Conservation (phyloP, 2,797 vertebrate genomes). For the Picus viridis region DNA sequence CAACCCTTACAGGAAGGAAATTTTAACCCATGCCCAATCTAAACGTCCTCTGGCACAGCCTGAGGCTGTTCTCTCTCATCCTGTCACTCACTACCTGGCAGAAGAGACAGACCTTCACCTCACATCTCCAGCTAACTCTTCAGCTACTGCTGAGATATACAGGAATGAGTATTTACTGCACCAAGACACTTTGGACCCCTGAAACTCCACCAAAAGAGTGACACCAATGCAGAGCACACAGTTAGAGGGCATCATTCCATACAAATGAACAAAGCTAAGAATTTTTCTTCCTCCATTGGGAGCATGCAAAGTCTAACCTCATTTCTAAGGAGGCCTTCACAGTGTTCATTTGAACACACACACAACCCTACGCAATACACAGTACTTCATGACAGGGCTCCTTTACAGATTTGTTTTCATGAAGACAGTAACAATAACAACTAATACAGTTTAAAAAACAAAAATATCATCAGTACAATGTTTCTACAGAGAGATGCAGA, state of each 20-base stretch:
- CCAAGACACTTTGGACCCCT: neutral
- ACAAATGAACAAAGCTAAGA: neutral
- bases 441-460: neutral
- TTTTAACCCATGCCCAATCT: too few relatives aligned
- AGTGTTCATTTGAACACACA: neutral
- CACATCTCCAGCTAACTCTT: neutral
- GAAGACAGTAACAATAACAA: neutral
- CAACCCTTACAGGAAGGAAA: too few relatives aligned
- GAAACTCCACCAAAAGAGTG: neutral
- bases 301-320: neutral
- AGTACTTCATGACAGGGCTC: rapidly evolving
- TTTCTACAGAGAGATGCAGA: neutral
- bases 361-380: neutral
- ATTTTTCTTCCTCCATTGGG: neutral
- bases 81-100: too few relatives aligned
- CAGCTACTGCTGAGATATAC: too few relatives aligned
- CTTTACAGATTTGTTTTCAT: neutral
- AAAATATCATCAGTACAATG: neutral
- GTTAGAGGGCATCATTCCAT: neutral
- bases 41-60: too few relatives aligned
- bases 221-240: neutral
- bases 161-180: rapidly evolving
- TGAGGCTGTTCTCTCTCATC: too few relatives aligned
- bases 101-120: too few relatives aligned
- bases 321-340: neutral